phyloP scores from a whole-genome alignment of 2,113 vertebrate genomes.

The Gila orcuttii region DNA sequence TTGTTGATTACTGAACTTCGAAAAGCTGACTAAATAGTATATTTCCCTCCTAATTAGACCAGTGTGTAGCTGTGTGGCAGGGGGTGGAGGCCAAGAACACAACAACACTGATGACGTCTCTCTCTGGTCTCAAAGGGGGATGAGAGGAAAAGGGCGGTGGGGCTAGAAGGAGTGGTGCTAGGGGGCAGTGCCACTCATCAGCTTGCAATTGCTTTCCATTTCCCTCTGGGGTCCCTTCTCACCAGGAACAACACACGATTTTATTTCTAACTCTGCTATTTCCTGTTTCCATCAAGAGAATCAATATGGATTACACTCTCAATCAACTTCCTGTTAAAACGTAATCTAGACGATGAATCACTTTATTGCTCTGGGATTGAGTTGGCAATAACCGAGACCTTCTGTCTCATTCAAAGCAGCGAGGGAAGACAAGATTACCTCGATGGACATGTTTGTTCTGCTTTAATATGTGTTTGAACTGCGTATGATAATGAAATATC shows the following conservation, averaged over 20 bases:
- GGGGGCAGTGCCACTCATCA: slow-evolving; percentile 77
- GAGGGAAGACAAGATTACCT: slow-evolving; percentile 65
- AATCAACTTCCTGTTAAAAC: slow-evolving; percentile 80
- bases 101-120: slow-evolving; percentile 82
- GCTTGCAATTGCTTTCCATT: slow-evolving; percentile 74
- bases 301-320: slow-evolving; percentile 80
- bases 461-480: slow-evolving; percentile 64
- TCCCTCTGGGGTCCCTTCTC: slow-evolving; percentile 74
- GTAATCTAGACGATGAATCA: slow-evolving; percentile 77
- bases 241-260: slow-evolving; percentile 79
- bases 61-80: slow-evolving; percentile 71
- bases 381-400: slow-evolving; percentile 65
- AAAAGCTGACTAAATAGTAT: slow-evolving; percentile 14
- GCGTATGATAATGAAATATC: slow-evolving; percentile 53
- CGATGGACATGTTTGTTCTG: slow-evolving; percentile 66
- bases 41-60: slow-evolving; percentile 36
- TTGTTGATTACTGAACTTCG: not conserved
- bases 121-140: slow-evolving; percentile 77
- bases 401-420: slow-evolving; percentile 65
- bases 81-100: slow-evolving; percentile 68
- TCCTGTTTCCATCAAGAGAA: slow-evolving; percentile 82
- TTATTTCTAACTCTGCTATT: slow-evolving; percentile 81
- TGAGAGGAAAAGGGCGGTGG: slow-evolving; percentile 57
- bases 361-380: slow-evolving; percentile 76
- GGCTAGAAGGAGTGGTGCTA: slow-evolving; percentile 62